Percentiles rank a stretch among this genome's conserved stretches.
Conservation (phyloP, 2,797 vertebrate genomes). For the Ficedula albicollis region DNA sequence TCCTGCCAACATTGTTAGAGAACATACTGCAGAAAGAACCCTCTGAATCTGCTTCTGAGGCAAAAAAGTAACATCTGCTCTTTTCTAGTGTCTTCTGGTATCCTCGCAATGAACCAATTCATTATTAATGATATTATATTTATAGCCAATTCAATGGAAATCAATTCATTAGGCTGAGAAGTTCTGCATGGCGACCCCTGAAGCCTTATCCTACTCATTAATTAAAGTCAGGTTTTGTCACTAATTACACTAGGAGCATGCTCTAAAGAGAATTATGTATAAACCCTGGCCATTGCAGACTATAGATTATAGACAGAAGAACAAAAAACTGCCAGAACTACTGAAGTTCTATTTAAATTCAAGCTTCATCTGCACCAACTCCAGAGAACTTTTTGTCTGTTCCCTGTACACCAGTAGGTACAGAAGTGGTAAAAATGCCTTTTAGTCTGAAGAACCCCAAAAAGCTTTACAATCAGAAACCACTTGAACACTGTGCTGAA, state of each 20-base stretch:
- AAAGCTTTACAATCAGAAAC: slow-evolving; percentile 48
- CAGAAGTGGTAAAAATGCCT: slow-evolving; percentile 33
- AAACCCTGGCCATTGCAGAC: neutral
- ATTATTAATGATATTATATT: slow-evolving; percentile 42
- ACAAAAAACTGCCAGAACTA: neutral
- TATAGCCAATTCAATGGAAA: slow-evolving; percentile 26
- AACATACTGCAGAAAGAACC: neutral
- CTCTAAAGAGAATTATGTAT: slow-evolving; percentile 6
- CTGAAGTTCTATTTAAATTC: neutral
- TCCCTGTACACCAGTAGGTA: neutral
- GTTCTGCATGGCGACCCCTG: neutral
- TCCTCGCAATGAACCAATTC: neutral
- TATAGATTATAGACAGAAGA: neutral
- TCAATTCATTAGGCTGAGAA: slow-evolving; percentile 40
- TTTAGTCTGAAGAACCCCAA: slow-evolving; percentile 21
- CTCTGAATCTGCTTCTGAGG: neutral
- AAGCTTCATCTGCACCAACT: neutral
- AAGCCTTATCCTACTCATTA: slow-evolving; percentile 22
- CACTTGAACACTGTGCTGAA: neutral
- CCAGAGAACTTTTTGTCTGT: neutral
- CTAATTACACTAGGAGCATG: slow-evolving; percentile 14
- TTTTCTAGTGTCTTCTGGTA: neutral
- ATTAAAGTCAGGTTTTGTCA: slow-evolving; percentile 36
- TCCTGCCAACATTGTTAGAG: neutral
- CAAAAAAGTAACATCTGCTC: neutral